Conservation (phyloP, 2,888 invertebrate species). For the Cepaea hortensis region DNA sequence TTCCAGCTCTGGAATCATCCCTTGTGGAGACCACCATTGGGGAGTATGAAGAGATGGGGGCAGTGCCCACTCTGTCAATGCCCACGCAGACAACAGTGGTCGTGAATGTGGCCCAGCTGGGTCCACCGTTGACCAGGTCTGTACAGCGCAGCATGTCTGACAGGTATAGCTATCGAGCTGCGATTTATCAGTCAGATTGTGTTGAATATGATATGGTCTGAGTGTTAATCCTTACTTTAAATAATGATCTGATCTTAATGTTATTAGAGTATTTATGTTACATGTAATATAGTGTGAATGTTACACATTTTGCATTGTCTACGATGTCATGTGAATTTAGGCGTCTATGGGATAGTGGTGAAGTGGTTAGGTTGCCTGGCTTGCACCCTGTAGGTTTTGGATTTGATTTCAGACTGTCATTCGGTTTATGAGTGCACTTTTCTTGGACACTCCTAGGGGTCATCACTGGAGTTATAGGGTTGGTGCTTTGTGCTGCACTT, state of each 20-base stretch:
- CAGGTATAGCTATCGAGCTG: slow-evolving; percentile 78
- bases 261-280: neutral
- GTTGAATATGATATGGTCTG: slow-evolving; percentile 68
- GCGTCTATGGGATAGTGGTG: too few relatives aligned
- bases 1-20: slow-evolving; percentile 75
- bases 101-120: slow-evolving; percentile 41
- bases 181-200: slow-evolving; percentile 73
- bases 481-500: too few relatives aligned
- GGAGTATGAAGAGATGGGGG: slow-evolving; percentile 75
- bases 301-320: too few relatives aligned
- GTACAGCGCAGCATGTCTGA: slow-evolving; percentile 75
- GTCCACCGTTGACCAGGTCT: slow-evolving; percentile 50
- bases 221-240: slow-evolving; percentile 21
- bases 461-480: too few relatives aligned
- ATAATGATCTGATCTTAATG: too few relatives aligned
- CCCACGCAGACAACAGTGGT: slow-evolving; percentile 22
- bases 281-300: too few relatives aligned
- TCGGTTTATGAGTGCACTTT: too few relatives aligned
- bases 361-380: too few relatives aligned
- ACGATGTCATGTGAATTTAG: too few relatives aligned
- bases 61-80: slow-evolving; percentile 54
- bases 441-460: too few relatives aligned
- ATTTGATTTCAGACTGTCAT: too few relatives aligned
- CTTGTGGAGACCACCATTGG: slow-evolving; percentile 76
- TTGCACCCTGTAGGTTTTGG: too few relatives aligned